phyloP scores from a whole-genome alignment of 53 echinoderm and acorn worm species.

The Astropecten irregularis region DNA sequence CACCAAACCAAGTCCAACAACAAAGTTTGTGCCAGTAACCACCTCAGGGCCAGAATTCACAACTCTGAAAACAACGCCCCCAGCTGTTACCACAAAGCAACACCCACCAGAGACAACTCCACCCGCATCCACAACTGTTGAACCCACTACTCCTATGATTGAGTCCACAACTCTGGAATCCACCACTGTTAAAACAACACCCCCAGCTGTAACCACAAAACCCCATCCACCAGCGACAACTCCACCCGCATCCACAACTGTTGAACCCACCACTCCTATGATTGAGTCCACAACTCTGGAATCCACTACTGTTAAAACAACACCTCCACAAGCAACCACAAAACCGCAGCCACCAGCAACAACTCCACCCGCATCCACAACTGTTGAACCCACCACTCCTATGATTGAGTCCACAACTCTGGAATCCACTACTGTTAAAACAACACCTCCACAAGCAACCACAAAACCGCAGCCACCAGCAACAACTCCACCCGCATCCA shows the following conservation, averaged over 20 bases:
- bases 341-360: too few species aligned
- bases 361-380: background rate
- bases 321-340: conserved; percentile 32
- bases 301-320: conserved; percentile 36
- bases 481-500: background rate
- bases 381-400: conserved; percentile 1
- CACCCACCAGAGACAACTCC: background rate
- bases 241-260: conserved; percentile 19
- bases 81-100: background rate
- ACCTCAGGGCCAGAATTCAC: too few species aligned
- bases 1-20: conserved; percentile 7
- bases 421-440: conserved; percentile 17
- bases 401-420: conserved; percentile 15
- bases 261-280: conserved; percentile 39
- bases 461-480: background rate
- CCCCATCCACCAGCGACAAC: conserved; percentile 35
- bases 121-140: conserved; percentile 8
- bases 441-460: conserved; percentile 7
- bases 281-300: conserved; percentile 17
- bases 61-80: background rate
- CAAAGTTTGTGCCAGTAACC: too few species aligned
- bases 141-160: conserved; percentile 22
- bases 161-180: background rate
- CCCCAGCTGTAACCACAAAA: conserved; percentile 20
- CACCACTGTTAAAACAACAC: conserved; percentile 28